phyloP scores from a whole-genome alignment of 2,113 vertebrate species.

The Salvelinus sp. region DNA sequence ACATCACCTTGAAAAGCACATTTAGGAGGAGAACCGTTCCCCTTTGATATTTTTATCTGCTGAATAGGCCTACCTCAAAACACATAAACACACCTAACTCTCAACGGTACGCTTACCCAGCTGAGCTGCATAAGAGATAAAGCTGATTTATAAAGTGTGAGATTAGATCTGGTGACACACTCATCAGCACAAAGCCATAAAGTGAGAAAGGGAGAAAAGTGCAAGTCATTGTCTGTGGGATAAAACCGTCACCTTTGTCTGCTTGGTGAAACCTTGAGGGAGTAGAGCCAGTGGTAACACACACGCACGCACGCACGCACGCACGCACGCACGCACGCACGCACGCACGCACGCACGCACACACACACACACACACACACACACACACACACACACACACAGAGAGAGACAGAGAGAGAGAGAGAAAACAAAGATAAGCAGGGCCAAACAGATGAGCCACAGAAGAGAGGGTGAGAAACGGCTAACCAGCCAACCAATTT shows the following conservation, averaged over 20 bases:
- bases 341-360: too few relatives aligned
- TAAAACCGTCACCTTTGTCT: slow-evolving; percentile 62
- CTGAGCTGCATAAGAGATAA: slow-evolving; percentile 23
- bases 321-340: too few relatives aligned
- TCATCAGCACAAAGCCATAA: slow-evolving; percentile 50
- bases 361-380: too few relatives aligned
- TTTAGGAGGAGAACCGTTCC: neutral
- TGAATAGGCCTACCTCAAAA: neutral
- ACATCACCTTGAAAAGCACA: neutral
- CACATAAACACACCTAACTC: neutral
- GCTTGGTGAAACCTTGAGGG: neutral
- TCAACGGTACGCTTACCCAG: neutral
- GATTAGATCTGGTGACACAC: slow-evolving; percentile 59
- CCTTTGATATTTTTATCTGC: neutral
- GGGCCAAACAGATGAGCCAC: slow-evolving; percentile 16
- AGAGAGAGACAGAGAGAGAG: neutral
- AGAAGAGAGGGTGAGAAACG: neutral
- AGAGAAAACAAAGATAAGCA: neutral
- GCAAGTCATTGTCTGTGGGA: slow-evolving; percentile 70
- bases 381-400: too few relatives aligned
- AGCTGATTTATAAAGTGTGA: slow-evolving; percentile 47
- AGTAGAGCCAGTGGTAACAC: neutral
- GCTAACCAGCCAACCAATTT: neutral
- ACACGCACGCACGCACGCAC: too few relatives aligned
- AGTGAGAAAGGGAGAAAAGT: slow-evolving; percentile 60